These are phyloP conservation scores for Armadillidium nasatum DNA, from an alignment of 1,140 invertebrate genomes.

Conservation along the genomic window DNA sequence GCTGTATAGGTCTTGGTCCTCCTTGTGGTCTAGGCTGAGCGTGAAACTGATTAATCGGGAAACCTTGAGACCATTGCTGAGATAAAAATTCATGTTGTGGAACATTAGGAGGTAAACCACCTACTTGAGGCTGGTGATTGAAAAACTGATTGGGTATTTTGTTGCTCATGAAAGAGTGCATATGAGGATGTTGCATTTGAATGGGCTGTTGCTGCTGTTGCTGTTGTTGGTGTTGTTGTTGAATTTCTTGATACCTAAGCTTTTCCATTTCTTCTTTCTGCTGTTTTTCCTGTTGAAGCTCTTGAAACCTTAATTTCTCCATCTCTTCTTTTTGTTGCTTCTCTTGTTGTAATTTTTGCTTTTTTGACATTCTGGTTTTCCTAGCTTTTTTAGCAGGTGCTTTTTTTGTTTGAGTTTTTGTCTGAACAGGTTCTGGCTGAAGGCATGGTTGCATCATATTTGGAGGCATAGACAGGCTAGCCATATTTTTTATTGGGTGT, in stretches of 20 bases:
- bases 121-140: background rate
- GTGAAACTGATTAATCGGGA: background rate
- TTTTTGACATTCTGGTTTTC: background rate
- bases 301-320: conserved; percentile 45
- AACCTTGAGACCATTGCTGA: background rate
- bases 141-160: background rate
- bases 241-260: conserved; percentile 25
- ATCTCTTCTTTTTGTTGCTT: conserved; percentile 7
- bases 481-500: conserved; percentile 1
- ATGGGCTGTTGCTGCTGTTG: conserved; percentile 35
- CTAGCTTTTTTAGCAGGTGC: background rate
- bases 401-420: background rate
- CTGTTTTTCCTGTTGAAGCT: conserved; percentile 48
- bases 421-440: conserved; percentile 8
- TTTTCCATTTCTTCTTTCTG: conserved; percentile 23
- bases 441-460: conserved; percentile 1
- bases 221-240: conserved; percentile 39
- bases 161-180: conserved; percentile 5
- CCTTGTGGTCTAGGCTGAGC: background rate
- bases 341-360: conserved; percentile 2
- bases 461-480: background rate
- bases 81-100: conserved; percentile 5
- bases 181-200: conserved; percentile 17
- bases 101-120: background rate
- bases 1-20: background rate